Percentiles rank a stretch among this genome's conserved stretches.
Evolutionary conservation across 2,113 vertebrate species (phyloP).

Genomic region (Coregonus clupeaformis): DNA sequence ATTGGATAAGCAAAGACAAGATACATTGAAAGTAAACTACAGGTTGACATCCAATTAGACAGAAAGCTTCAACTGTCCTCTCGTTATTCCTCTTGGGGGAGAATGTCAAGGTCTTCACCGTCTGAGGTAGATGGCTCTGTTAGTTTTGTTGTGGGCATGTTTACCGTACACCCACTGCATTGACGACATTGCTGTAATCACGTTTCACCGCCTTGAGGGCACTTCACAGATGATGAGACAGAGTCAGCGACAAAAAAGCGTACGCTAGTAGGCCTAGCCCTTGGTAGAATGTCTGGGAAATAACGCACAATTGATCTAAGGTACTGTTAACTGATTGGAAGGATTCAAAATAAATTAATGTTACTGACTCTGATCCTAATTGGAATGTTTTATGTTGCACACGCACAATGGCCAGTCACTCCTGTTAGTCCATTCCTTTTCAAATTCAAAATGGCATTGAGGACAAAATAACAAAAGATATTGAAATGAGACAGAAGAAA

Average conservation of each 20-base stretch:
- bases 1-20: constrained; percentile 39
- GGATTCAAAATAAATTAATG: constrained; percentile 27
- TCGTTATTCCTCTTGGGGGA: constrained; percentile 32
- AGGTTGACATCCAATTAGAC: constrained; percentile 58
- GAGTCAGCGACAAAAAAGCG: constrained; percentile 40
- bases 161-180: background rate
- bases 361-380: background rate
- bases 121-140: constrained; percentile 13
- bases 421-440: too few relatives aligned
- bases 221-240: constrained; percentile 37
- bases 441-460: too few relatives aligned
- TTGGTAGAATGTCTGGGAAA: constrained; percentile 27
- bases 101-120: constrained; percentile 32
- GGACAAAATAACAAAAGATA: too few relatives aligned
- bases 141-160: constrained; percentile 8
- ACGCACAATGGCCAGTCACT: too few relatives aligned
- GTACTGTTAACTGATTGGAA: background rate
- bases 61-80: constrained; percentile 46
- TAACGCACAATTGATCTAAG: background rate
- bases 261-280: constrained; percentile 39
- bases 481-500: too few relatives aligned
- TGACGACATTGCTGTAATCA: constrained; percentile 17
- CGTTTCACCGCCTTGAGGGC: constrained; percentile 37
- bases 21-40: constrained; percentile 53
- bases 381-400: too few relatives aligned